Base-by-base conservation (phyloP, 2,888 invertebrate genomes). In the Pseudococcus viburni region DNA sequence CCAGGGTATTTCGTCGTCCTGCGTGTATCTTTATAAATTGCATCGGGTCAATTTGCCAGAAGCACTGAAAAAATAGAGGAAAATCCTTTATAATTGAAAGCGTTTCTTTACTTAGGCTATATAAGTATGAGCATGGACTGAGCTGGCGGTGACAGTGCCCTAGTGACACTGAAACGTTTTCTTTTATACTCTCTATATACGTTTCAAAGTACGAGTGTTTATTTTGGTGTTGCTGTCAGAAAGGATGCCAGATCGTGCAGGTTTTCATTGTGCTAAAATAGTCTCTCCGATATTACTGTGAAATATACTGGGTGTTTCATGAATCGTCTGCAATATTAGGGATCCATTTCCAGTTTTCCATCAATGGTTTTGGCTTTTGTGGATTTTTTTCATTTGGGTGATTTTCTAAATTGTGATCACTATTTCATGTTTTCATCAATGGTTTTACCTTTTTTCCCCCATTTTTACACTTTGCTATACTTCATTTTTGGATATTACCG, bases 81-180 rank as follows among this genome's bases (percentile, higher is more conserved):
- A 59, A 59, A 59, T 59, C 59, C 59, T 59, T 59, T n/a, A n/a
- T 59, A 59, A 59, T 59, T 59, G 59, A 59, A 59, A 59, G 51
- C 51, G n/a, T 59, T 59, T 59, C n/a, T 17, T 59, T 59, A 42
- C 42, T 42, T n/a, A 15, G 51, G 51, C 15, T 59, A n/a, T n/a
- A 59, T 59, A n/a, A 59, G 59, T n/a, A 5, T 2, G 15, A 55
- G 55, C 12, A 15, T 12, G 0, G 48, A 9, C 48, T 7, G 48
- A 3, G 59, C 15, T n/a, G 19, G 6, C n/a, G 5, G 59, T 59
- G 59, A 59, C 59, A 19, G 59, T 59, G 59, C 59, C n/a, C 59
- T 7, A n/a, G 59, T 59, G 59, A 59, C 59, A 59, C n/a, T 17
- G 59, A n/a, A 59, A n/a, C 59, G n/a, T n/a, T 59, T 59, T 59